phyloP scores from a whole-genome alignment of 2,113 vertebrate species.

The Thryonomys swinderianus region DNA sequence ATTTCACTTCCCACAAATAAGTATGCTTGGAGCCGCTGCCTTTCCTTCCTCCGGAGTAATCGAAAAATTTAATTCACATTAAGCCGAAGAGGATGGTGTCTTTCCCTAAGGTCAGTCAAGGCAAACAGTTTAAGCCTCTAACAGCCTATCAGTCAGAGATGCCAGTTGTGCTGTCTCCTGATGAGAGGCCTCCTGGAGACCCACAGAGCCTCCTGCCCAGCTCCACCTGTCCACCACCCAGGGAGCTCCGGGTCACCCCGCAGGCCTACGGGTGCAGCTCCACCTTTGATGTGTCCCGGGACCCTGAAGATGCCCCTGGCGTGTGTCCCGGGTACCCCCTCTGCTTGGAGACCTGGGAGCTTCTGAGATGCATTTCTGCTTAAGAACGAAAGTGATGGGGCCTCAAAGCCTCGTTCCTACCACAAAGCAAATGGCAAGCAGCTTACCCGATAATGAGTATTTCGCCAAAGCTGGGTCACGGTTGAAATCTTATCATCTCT shows the following conservation, averaged over 20 bases:
- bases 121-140: slow-evolving; percentile 77
- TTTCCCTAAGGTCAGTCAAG: slow-evolving; percentile 78
- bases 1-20: slow-evolving; percentile 76
- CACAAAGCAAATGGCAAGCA: slow-evolving; percentile 51
- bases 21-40: slow-evolving; percentile 64
- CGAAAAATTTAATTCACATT: slow-evolving; percentile 81
- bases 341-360: slow-evolving; percentile 41
- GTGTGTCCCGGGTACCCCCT: not conserved
- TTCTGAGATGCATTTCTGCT: slow-evolving; percentile 58
- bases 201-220: not conserved
- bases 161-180: slow-evolving; percentile 17
- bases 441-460: slow-evolving; percentile 54
- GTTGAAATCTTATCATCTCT: slow-evolving; percentile 56
- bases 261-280: not conserved
- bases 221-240: not conserved
- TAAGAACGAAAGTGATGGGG: slow-evolving; percentile 45
- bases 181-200: slow-evolving; percentile 24
- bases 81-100: slow-evolving; percentile 74
- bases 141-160: slow-evolving; percentile 66
- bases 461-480: not conserved
- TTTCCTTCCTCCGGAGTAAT: slow-evolving; percentile 76
- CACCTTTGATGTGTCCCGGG: not conserved
- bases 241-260: not conserved
- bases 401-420: slow-evolving; percentile 68
- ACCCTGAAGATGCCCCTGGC: slow-evolving; percentile 30